These are phyloP conservation scores for Drosophila mimica DNA, from an alignment of 2,888 invertebrate species.

Conservation along the genomic window DNA sequence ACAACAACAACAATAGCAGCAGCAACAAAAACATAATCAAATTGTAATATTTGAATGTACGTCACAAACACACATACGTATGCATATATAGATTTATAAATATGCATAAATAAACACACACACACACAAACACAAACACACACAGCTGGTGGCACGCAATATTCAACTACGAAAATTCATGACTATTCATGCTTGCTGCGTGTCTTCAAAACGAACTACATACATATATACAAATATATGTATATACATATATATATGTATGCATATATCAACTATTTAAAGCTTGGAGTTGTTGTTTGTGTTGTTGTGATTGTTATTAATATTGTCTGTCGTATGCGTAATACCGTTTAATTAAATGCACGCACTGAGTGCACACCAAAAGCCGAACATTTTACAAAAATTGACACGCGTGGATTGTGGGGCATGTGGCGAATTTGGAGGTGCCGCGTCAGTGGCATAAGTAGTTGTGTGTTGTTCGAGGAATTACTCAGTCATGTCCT, in stretches of 20 bases:
- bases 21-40: conserved; percentile 35
- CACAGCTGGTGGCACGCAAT: conserved; percentile 13
- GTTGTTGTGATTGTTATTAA: conserved; percentile 27
- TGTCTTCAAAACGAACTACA: conserved; percentile 10
- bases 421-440: background rate
- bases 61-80: conserved; percentile 3
- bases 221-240: too few relatives aligned
- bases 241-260: conserved; percentile 4
- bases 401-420: conserved; percentile 1
- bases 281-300: conserved; percentile 2
- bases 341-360: conserved; percentile 62
- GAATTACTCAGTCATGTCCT: conserved; percentile 17
- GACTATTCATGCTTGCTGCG: conserved; percentile 39
- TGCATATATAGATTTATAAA: background rate
- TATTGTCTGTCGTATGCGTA: conserved; percentile 29
- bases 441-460: background rate
- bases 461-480: conserved; percentile 2
- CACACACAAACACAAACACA: background rate
- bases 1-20: conserved; percentile 6
- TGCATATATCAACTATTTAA: conserved; percentile 21
- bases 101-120: background rate
- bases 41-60: conserved; percentile 54
- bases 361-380: conserved; percentile 33
- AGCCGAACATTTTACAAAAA: conserved; percentile 36
- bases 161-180: conserved; percentile 32